Conservation (phyloP, 1,140 invertebrate genomes). For the Brachionus plicatilis region DNA sequence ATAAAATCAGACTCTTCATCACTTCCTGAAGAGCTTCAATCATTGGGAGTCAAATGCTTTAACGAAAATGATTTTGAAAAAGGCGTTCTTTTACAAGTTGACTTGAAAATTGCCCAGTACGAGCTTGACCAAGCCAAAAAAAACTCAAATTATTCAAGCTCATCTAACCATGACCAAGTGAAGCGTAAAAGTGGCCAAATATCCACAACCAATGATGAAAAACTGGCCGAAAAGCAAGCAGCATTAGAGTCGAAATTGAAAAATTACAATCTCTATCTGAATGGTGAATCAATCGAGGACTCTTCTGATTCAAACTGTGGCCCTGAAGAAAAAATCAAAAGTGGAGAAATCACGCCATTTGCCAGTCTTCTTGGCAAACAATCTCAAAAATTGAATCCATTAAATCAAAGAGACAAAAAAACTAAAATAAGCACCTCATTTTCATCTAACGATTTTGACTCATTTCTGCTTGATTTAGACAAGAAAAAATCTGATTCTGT, state of each 20-base stretch:
- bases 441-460: conserved; percentile 6
- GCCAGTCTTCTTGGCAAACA: not conserved
- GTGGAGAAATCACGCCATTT: conserved; percentile 9
- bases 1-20: conserved; percentile 20
- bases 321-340: not conserved
- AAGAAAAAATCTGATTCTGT: not conserved
- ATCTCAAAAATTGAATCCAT: not conserved
- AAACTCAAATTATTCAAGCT: not conserved
- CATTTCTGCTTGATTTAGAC: conserved; percentile 13
- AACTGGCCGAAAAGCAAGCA: conserved; percentile 6
- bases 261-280: not conserved
- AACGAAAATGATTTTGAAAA: conserved; percentile 37
- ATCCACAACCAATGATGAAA: not conserved
- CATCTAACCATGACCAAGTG: not conserved
- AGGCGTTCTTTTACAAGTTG: conserved; percentile 26
- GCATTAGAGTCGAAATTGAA: not conserved
- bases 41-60: not conserved
- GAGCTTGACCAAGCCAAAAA: conserved; percentile 25
- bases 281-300: not conserved
- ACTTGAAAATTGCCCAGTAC: conserved; percentile 22
- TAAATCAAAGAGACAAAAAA: not conserved
- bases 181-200: not conserved
- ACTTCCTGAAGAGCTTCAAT: conserved; percentile 3
- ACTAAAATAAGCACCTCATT: not conserved
- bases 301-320: not conserved